Evolutionary conservation across 2,888 invertebrate species (phyloP).

Genomic region (Drosophila kuntzei): DNA sequence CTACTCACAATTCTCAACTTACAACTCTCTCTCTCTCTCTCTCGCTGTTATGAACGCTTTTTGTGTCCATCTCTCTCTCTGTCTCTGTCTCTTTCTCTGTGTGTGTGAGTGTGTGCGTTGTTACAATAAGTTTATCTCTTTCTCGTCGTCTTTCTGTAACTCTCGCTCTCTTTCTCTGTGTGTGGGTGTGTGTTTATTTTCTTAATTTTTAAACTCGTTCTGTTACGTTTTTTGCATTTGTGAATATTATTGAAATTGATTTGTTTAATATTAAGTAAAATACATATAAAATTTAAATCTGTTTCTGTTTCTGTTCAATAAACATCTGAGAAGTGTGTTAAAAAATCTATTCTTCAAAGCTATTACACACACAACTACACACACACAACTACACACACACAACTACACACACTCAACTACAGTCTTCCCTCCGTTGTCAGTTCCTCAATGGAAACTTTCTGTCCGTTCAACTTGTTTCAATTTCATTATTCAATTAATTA

Average conservation of each 20-base stretch:
- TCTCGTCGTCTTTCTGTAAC: constrained; percentile 3
- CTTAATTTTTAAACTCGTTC: not conserved
- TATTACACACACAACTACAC: constrained; percentile 8
- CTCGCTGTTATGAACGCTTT: constrained; percentile 13
- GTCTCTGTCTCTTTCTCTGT: not conserved
- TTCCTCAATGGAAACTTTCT: constrained; percentile 6
- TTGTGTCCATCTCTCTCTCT: constrained; percentile 14
- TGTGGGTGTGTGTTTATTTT: not conserved
- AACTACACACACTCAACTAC: not conserved
- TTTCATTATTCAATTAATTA: constrained; percentile 2
- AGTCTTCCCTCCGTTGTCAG: not conserved
- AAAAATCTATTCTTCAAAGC: constrained; percentile 3
- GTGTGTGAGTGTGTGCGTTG: constrained; percentile 12
- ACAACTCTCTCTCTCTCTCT: constrained; percentile 2
- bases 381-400: constrained; percentile 9
- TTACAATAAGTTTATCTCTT: constrained; percentile 3
- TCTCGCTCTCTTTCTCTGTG: not conserved
- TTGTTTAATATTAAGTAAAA: constrained; percentile 19
- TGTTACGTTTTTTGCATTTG: not conserved
- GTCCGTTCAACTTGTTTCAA: constrained; percentile 1
- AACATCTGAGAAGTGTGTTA: constrained; percentile 25
- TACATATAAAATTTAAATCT: not conserved
- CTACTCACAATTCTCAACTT: not conserved
- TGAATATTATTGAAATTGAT: constrained; percentile 13
- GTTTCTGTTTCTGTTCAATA: constrained; percentile 34